Base-by-base conservation (phyloP, 2,888 invertebrate species). In the Encarsia formosa region DNA sequence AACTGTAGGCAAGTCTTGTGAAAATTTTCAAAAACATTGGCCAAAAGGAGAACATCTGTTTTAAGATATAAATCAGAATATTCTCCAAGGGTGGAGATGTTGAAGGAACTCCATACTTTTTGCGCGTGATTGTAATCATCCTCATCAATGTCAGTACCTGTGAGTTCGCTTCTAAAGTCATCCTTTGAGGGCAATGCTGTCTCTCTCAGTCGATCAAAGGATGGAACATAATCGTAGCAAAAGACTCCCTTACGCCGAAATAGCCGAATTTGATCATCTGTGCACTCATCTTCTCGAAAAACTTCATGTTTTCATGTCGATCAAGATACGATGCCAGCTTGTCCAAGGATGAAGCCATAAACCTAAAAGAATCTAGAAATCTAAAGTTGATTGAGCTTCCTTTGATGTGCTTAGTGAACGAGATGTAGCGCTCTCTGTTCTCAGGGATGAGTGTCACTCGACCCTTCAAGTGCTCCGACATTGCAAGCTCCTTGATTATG, bases 381-480 rank as follows among this genome's bases (percentile, higher is more conserved):
- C 57, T n/a, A 6, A 49, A 38, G 23, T 47, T 26, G 2, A 55
- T 34, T 2, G 32, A 48, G 11, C 42, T 48, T n/a, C 35, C n/a
- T 13, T 20, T 23, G 1, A 51, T 46, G 18, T 22, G 9, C 44
- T 55, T 56, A 5, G 48, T 48, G 16, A 55, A 52, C 2, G 54
- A 52, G 26, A 66, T 65, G 42, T 65, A 71, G 52, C 61, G 61
- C 57, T 73, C 69, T 43, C 65, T 67, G 45, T 63, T 68, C 20
- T 62, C 40, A 0, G 70, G 61, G 26, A 71, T 58, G 4, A 70
- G 34, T 11, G 18, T 9, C 6, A 49, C 19, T 13, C 16, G 5
- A 13, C 11, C 42, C 19, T 6, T 42, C 49, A 6, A 66, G 53
- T 13, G 38, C 15, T 8, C 63, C 62, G 32, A 47, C 50, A 44